These are phyloP conservation scores for Chinchilla lanigera DNA, from an alignment of 2,113 vertebrate species.

Conservation along the genomic window DNA sequence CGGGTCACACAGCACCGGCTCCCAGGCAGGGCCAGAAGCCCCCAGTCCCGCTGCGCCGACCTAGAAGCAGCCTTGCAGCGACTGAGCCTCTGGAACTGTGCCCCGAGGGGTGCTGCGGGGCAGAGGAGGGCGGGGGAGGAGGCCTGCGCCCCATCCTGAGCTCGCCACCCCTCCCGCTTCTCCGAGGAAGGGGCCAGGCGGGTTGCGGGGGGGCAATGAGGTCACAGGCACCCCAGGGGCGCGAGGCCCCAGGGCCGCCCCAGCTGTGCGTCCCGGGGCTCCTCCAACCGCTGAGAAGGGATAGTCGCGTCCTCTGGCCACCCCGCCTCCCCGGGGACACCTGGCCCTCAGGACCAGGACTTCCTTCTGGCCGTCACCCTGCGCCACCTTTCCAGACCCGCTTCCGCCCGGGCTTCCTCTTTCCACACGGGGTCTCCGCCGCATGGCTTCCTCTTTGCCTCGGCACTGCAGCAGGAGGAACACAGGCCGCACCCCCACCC, in stretches of 20 bases:
- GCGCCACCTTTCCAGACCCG: neutral
- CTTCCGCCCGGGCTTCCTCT: slow-evolving; percentile 11
- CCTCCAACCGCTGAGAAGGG: neutral
- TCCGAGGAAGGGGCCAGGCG: neutral
- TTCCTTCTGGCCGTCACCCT: neutral
- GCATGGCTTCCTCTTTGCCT: neutral
- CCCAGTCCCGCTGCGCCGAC: neutral
- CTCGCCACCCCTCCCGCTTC: neutral
- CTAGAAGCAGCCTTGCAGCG: neutral
- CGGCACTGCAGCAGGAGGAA: neutral
- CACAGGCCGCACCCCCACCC: accelerated
- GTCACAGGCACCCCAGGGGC: too few species aligned
- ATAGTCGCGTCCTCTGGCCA: neutral
- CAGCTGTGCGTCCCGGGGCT: neutral
- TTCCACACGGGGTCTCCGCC: neutral
- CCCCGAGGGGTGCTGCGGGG: neutral
- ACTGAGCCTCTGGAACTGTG: neutral
- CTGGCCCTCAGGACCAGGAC: neutral
- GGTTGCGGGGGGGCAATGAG: too few species aligned
- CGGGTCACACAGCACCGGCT: neutral
- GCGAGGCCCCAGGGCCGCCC: neutral
- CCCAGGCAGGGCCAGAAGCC: neutral
- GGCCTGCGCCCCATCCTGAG: neutral
- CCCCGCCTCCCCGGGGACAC: neutral
- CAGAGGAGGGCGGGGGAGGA: neutral